Evolutionary conservation across 2,797 vertebrate genomes (phyloP).

Genomic region (Rhadinocentrus ornatus): DNA sequence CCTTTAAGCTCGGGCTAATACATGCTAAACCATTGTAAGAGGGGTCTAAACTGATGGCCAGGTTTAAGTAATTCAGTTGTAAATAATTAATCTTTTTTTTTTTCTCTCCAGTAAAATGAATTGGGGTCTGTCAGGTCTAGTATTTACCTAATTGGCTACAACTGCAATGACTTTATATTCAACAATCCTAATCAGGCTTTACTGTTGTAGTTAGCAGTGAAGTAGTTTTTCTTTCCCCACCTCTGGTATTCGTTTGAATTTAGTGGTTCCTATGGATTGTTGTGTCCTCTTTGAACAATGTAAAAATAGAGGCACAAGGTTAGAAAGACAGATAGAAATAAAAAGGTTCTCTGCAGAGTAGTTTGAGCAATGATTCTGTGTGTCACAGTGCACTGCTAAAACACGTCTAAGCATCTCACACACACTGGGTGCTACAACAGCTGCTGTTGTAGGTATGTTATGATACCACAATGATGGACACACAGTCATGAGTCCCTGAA

Average conservation of each 20-base stretch:
- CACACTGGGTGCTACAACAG: slow-evolving; percentile 6
- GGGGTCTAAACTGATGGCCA: slow-evolving; percentile 48
- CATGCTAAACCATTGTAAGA: slow-evolving; percentile 24
- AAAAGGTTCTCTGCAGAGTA: slow-evolving; percentile 29
- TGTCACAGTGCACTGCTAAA: slow-evolving; percentile 37
- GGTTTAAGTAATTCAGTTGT: slow-evolving; percentile 59
- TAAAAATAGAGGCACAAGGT: slow-evolving; percentile 30
- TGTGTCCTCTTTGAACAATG: slow-evolving; percentile 37
- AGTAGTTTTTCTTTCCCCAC: slow-evolving; percentile 2
- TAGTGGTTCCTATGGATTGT: slow-evolving; percentile 54
- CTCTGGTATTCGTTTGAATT: slow-evolving; percentile 39
- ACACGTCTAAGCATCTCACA: slow-evolving; percentile 26
- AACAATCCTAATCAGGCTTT: slow-evolving; percentile 41
- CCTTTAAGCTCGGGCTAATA: slow-evolving; percentile 34
- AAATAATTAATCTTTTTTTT: slow-evolving; percentile 62
- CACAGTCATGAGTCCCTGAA: background rate
- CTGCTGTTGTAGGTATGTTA: slow-evolving; percentile 24
- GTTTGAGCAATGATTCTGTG: slow-evolving; percentile 49
- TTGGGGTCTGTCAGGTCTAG: slow-evolving; percentile 60
- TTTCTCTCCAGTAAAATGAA: slow-evolving; percentile 54
- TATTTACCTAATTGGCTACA: slow-evolving; percentile 67
- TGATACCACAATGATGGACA: slow-evolving; percentile 13
- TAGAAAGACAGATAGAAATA: slow-evolving; percentile 38
- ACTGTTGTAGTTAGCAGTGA: slow-evolving; percentile 28
- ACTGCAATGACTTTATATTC: slow-evolving; percentile 47